Conservation (phyloP, 23 tunicate species). For the Halocynthia aurantium region DNA sequence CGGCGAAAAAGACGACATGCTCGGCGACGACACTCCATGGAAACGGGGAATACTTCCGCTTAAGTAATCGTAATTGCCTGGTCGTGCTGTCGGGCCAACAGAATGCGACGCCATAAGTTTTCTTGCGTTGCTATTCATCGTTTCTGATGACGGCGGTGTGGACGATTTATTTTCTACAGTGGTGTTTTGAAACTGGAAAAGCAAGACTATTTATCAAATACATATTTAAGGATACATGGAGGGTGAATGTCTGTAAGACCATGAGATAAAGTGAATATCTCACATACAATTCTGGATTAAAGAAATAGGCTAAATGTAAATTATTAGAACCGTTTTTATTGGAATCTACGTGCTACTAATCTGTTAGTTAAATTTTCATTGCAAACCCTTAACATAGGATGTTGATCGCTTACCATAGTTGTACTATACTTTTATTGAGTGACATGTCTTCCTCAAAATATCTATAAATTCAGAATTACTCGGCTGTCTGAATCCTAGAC, state of each 20-base stretch:
- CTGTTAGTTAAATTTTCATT: not conserved
- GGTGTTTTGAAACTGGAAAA: too few species aligned
- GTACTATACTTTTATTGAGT: too few species aligned
- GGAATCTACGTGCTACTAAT: too few species aligned
- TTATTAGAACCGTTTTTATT: too few species aligned
- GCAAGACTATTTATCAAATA: too few species aligned
- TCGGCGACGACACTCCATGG: constrained; percentile 18
- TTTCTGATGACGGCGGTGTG: not conserved
- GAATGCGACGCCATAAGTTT: constrained; percentile 10
- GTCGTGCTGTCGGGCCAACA: constrained; percentile 14
- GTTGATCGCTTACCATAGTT: too few species aligned
- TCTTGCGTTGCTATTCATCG: constrained; percentile 2
- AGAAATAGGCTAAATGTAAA: not conserved
- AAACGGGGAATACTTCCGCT: constrained; percentile 20
- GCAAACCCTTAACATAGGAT: too few species aligned
- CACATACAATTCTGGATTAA: not conserved
- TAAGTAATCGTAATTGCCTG: constrained; percentile 21
- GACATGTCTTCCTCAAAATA: too few species aligned
- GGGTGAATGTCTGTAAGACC: not conserved
- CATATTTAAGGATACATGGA: too few species aligned
- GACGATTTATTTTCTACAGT: too few species aligned
- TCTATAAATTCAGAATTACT: too few species aligned
- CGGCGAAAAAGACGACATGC: not conserved
- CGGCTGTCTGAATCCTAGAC: too few species aligned
- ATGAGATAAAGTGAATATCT: not conserved